Base-by-base conservation (phyloP, 2,888 invertebrate genomes). In the Brachypalpus laphriformis region DNA sequence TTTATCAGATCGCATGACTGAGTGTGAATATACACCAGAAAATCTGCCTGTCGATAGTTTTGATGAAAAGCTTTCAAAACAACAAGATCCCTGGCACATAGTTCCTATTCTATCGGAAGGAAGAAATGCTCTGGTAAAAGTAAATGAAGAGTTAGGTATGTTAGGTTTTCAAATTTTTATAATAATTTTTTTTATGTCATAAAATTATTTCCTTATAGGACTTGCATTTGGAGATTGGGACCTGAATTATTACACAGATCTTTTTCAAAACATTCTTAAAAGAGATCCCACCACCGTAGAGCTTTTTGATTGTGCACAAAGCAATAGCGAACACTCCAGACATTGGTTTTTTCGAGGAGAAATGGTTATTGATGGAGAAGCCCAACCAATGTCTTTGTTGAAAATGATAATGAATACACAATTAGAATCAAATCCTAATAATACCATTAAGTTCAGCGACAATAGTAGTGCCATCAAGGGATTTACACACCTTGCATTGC, bases 331-430 rank as follows among this genome's bases (percentile, higher is more conserved):
- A 91, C 99, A 99, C 92, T 98, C 98, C 82, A 94, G 99, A 4
- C 99, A 99, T 93, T 99, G 99, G 99, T 99, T 99, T 93, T 99
- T 99, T 92, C 97, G 97, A 93, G 98, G 98, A 0, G 94, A 95
- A 89, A 95, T 98, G 93, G 92, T 97, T 59, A 93, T 98, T 57
- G 97, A 99, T 93, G 97, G 96, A 0, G 91, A 94, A 88, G 92
- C 94, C 88, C 94, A 95, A 89, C 93, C 95, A n/a, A 93, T 96
- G 89, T 97, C 98, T 0, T 93, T 99, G 9, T 96, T 99, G 89
- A 95, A 97, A 89, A 96, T 98, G 96, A 97, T 99, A 57, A 96
- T 97, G 89, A 95, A 95, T 49, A 99, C 99, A 0, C 98, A 99
- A 90, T 92, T 94, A 4, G 92, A 93, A 87, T 96, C 97, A 7